Base-by-base conservation (phyloP, 2,888 invertebrate genomes). In the Hydroisotoma schaefferi region DNA sequence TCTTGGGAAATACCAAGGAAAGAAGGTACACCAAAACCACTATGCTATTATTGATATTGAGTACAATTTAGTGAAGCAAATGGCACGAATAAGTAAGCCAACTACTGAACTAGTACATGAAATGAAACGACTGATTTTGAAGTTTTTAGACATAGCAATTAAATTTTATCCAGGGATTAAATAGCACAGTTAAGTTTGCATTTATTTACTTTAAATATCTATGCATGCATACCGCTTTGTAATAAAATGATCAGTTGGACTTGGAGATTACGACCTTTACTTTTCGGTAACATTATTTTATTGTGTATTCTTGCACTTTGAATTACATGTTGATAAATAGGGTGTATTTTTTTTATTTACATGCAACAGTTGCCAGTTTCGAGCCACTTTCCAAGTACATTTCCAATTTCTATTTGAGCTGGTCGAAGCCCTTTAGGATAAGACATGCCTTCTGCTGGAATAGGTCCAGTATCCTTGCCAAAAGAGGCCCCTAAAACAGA, bases 21-120 rank as follows among this genome's bases (percentile, higher is more conserved):
- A 57, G 22, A 59, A 56, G 2, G 18, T 67, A 1, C 69, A 69
- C 33, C 57, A 47, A 8, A 67, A 69, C 51, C 69, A 69, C 37
- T 65, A 58, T n/a, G 51, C 37, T 10, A 57, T 27, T 55, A 20
- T 61, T 0, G 58, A 48, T 27, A 40, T 64, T 5, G 64, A 64
- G 51, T 61, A 55, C n/a, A 54, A 46, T 28, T 55, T 64, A 8
- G 58, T 61, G 1, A 55, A 54, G 33, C 55, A 57, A 37, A 58
- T 64, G 52, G 58, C 61, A 1, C 33, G 55, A 38, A 55, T 64
- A 12, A 56, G 37, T 3, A 61, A 61, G n/a, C 64, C 64, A 26
- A 58, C 64, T 8, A 43, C 40, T 15, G 53, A 57, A 43, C 51
- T 64, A 18, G 52, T 53, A 29, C 27, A 53, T 37, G 64, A 64